These are phyloP conservation scores for Drosophila lowei DNA, from an alignment of 1,140 invertebrate genomes.

Conservation along the genomic window DNA sequence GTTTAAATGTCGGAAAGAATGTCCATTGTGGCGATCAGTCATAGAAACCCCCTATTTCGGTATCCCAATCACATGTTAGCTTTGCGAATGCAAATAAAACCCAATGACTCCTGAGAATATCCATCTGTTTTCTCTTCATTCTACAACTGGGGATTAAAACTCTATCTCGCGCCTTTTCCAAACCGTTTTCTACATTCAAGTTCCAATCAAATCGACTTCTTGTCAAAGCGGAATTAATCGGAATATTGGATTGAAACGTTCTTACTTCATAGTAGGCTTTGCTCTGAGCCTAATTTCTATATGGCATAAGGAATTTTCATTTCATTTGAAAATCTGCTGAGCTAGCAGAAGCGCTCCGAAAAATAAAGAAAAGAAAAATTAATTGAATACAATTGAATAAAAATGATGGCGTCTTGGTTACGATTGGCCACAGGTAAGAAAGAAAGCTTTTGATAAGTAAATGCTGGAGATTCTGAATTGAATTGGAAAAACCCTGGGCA, in stretches of 20 bases:
- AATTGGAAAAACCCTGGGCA: background rate
- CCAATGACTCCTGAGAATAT: too few relatives aligned
- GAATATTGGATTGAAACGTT: background rate
- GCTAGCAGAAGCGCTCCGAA: background rate
- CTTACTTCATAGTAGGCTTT: background rate
- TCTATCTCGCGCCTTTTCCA: too few relatives aligned
- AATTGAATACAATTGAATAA: slow-evolving; percentile 2
- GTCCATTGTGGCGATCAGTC: too few relatives aligned
- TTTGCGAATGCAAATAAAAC: too few relatives aligned
- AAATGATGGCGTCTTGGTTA: slow-evolving; percentile 40
- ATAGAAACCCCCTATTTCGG: too few relatives aligned
- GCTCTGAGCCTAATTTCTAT: background rate
- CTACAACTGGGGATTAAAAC: too few relatives aligned
- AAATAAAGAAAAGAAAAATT: background rate
- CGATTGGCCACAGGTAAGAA: slow-evolving; percentile 48
- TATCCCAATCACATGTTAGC: too few relatives aligned
- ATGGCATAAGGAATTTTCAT: slow-evolving; percentile 2
- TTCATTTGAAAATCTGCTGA: background rate
- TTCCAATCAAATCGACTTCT: too few relatives aligned
- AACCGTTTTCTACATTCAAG: too few relatives aligned
- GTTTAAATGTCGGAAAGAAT: too few relatives aligned
- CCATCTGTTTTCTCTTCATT: too few relatives aligned
- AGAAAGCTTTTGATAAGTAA: background rate
- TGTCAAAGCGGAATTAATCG: too few relatives aligned
- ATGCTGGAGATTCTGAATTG: background rate